Base-by-base conservation (phyloP, 2,888 invertebrate species). In the Trichopria drosophilae region DNA sequence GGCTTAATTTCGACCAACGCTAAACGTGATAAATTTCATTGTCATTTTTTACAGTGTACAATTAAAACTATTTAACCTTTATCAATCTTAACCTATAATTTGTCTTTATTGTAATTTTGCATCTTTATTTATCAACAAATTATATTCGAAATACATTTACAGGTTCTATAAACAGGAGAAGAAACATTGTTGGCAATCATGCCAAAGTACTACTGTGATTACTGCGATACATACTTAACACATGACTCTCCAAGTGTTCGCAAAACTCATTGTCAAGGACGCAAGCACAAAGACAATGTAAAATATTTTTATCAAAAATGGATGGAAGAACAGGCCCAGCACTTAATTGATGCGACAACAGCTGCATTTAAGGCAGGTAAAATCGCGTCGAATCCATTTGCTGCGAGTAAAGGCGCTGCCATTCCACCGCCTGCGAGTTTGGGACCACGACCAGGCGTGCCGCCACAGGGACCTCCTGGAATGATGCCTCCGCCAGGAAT, bases 301-400 rank as follows among this genome's bases (percentile, higher is more conserved):
- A 93, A 98, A 75, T 93, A 96, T 75, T 99, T 93, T 72, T 99
- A 99, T 76, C 98, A 99, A 76, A 97, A 97, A 80, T 99, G 98
- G 99, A 95, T 99, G 93, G 99, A 99, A 76, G 97, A 99, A 74
- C 97, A 99, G 79, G 99, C 99, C 0, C 99, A 99, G 72, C 90
- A 94, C 77, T 80, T 99, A 45, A 98, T 99, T 59, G 99, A 99
- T 74, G 93, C 93, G n/a, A 94, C 94, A 19, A 94, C 97, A 45
- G 96, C 97, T 6, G 96, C 96, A 1, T 97, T 94, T 71, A 96
- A 96, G 76, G 95, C 96, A 32, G 96, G 96, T 31, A 96, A 96
- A 80, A 94, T 95, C 55, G 89, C 90, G 6, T 88, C 90, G 51
- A 93, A 93, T 80, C 94, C 93, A 39, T 94, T 93, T 68, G 88